Conservation (phyloP, 2,113 vertebrate species). For the Dryoscopus gambensis region DNA sequence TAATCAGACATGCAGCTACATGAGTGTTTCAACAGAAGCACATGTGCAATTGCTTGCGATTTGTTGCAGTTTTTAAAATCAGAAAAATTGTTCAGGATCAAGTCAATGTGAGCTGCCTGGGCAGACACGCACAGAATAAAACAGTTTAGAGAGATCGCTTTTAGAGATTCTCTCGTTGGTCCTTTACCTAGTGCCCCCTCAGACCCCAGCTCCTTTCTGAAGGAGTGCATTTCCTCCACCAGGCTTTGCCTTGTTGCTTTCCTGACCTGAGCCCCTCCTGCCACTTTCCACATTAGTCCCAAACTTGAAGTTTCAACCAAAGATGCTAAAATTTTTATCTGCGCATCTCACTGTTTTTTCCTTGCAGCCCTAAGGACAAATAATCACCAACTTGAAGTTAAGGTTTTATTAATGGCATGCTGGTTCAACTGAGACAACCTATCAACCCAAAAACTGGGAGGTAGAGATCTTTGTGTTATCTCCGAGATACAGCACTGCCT, state of each 20-base stretch:
- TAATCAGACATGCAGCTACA: slow-evolving; percentile 7
- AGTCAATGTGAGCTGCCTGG: background rate
- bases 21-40: background rate
- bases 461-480: background rate
- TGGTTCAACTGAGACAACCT: background rate
- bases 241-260: background rate
- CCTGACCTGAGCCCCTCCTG: background rate
- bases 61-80: background rate
- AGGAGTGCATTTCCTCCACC: background rate
- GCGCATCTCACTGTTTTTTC: background rate
- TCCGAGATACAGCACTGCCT: background rate
- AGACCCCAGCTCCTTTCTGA: background rate
- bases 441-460: background rate
- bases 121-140: background rate
- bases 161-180: background rate
- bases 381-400: background rate
- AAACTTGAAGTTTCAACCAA: background rate
- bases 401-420: background rate
- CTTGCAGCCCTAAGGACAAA: background rate
- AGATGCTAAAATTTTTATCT: background rate
- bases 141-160: background rate
- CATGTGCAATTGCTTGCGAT: background rate
- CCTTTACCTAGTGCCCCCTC: background rate
- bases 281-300: background rate
- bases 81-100: background rate